Evolutionary conservation across 2,797 vertebrate species (phyloP).

Genomic region (Orestias chungarensis): DNA sequence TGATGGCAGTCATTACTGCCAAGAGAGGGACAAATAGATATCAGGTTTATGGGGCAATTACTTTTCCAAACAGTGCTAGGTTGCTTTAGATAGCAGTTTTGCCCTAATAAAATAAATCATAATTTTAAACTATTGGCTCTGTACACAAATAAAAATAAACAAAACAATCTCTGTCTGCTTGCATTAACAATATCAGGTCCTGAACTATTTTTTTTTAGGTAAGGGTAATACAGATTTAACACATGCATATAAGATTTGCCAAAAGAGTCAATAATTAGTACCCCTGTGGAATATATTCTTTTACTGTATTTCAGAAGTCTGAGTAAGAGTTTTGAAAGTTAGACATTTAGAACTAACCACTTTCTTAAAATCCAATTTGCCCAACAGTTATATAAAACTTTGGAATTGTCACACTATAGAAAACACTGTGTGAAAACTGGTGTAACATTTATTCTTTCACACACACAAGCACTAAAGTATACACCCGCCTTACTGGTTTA

Average conservation of each 20-base stretch:
- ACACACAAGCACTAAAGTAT: no score
- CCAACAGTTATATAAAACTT: not conserved
- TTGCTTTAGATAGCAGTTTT: not conserved
- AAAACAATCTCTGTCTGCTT: slow-evolving; percentile 31
- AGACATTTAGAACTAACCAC: not conserved
- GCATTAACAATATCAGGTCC: slow-evolving; percentile 15
- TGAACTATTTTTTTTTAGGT: slow-evolving; percentile 14
- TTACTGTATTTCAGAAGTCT: not conserved
- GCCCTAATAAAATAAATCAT: not conserved
- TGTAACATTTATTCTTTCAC: no score
- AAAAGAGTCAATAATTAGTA: not conserved
- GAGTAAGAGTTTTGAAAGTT: no score
- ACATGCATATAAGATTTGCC: slow-evolving; percentile 8
- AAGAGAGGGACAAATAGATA: not conserved
- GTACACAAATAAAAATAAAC: slow-evolving; percentile 34
- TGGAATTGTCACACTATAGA: not conserved
- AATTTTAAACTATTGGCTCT: not conserved
- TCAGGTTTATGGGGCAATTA: not conserved
- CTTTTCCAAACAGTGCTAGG: not conserved
- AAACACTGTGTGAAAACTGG: not conserved
- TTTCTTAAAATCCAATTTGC: not conserved
- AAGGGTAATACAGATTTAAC: slow-evolving; percentile 41
- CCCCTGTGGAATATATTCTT: not conserved
- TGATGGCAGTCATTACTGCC: not conserved
- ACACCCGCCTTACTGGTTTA: not conserved